These are phyloP conservation scores for Moxostoma hubbsi DNA, from an alignment of 2,797 vertebrate genomes.

Conservation along the genomic window DNA sequence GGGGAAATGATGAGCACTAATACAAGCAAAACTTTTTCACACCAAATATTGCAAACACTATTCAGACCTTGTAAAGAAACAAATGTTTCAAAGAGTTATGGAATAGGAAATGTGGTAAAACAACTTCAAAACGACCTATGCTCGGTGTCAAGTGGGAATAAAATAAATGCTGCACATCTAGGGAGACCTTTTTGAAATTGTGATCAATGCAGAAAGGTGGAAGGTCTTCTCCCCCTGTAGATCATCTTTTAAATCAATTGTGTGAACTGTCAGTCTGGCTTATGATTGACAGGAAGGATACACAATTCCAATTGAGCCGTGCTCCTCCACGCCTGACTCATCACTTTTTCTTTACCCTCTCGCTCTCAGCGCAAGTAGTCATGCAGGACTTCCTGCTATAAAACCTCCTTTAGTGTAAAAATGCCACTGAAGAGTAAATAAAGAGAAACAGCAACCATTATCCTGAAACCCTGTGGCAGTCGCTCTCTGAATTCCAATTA, in stretches of 20 bases:
- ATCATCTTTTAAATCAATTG: constrained; percentile 69
- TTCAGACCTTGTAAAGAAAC: neutral
- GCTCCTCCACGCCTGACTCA: constrained; percentile 66
- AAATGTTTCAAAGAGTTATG: neutral
- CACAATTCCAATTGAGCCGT: constrained; percentile 70
- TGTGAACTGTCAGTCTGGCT: constrained; percentile 69
- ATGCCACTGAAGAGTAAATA: constrained; percentile 29
- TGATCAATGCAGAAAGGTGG: constrained; percentile 46
- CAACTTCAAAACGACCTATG: constrained; percentile 36
- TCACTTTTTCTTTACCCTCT: constrained; percentile 52
- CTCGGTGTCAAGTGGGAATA: neutral
- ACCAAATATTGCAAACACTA: constrained; percentile 52
- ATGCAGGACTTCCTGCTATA: constrained; percentile 67
- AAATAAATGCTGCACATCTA: constrained; percentile 26
- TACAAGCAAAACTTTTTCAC: constrained; percentile 75
- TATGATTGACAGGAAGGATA: constrained; percentile 75
- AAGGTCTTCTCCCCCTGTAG: constrained; percentile 59
- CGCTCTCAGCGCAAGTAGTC: constrained; percentile 45
- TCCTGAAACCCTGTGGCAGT: constrained; percentile 26
- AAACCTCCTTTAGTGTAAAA: constrained; percentile 45
- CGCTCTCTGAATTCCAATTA: constrained; percentile 43
- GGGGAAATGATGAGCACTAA: constrained; percentile 53
- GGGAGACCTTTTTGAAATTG: constrained; percentile 9
- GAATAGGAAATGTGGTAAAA: constrained; percentile 14
- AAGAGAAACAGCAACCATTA: constrained; percentile 36